phyloP scores from a whole-genome alignment of 2,888 invertebrate genomes.

The Auanema sp. region DNA sequence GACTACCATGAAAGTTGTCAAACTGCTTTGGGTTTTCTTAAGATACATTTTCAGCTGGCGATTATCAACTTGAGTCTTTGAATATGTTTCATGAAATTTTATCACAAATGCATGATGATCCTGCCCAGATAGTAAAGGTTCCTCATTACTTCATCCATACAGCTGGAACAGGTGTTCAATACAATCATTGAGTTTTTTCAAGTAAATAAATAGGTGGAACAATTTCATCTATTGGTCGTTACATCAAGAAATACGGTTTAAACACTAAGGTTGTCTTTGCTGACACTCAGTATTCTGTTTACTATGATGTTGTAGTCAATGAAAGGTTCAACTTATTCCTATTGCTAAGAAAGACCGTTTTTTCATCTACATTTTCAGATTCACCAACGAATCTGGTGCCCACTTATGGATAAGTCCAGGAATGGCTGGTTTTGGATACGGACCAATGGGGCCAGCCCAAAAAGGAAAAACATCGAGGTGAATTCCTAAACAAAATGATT shows the following conservation, averaged over 20 bases:
- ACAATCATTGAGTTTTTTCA: neutral
- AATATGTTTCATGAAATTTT: conserved; percentile 52
- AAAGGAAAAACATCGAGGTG: conserved; percentile 41
- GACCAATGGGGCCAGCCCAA: conserved; percentile 30
- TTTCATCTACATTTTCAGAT: conserved; percentile 13
- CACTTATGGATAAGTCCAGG: conserved; percentile 34
- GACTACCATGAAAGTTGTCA: conserved; percentile 53
- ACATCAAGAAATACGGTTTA: conserved; percentile 32
- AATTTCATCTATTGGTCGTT: conserved; percentile 39
- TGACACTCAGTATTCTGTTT: conserved; percentile 40
- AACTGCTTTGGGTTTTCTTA: no score
- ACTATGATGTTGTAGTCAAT: conserved; percentile 35
- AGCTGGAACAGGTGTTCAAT: conserved; percentile 44
- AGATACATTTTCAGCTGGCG: conserved; percentile 27
- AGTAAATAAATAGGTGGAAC: conserved; percentile 30
- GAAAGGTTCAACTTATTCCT: conserved; percentile 12
- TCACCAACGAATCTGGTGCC: conserved; percentile 29
- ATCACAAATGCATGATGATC: conserved; percentile 25
- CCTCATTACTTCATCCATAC: conserved; percentile 50
- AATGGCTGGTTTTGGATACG: conserved; percentile 43
- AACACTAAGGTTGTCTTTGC: conserved; percentile 36
- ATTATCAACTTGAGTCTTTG: conserved; percentile 27
- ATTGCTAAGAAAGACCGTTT: neutral
- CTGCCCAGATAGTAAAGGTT: conserved; percentile 9
- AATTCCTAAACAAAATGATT: neutral